phyloP scores from a whole-genome alignment of 2,888 invertebrate species.

The Drosophila paranaensis region DNA sequence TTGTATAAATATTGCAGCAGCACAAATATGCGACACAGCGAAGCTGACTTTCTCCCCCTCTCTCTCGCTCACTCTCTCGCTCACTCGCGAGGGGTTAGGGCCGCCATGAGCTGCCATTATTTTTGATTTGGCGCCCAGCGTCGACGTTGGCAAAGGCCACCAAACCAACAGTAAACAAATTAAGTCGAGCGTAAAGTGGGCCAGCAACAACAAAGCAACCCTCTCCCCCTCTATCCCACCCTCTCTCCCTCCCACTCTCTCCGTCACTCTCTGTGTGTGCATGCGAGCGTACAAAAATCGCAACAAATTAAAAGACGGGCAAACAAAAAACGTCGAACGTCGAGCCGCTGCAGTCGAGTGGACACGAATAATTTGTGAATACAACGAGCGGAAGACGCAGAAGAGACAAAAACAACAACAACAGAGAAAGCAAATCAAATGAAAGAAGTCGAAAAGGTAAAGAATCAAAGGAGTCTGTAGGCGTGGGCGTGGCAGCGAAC shows the following conservation, averaged over 20 bases:
- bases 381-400: not conserved
- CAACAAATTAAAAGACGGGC: slow-evolving; percentile 74
- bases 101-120: slow-evolving; percentile 56
- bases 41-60: not conserved
- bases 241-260: not conserved
- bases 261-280: slow-evolving; percentile 17
- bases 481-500: not conserved
- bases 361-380: slow-evolving; percentile 48
- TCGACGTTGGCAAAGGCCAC: slow-evolving; percentile 56
- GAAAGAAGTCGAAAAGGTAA: slow-evolving; percentile 15
- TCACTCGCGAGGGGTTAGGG: not conserved
- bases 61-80: not conserved
- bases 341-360: slow-evolving; percentile 50
- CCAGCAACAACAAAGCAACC: slow-evolving; percentile 21
- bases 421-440: slow-evolving; percentile 4
- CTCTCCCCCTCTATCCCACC: not conserved
- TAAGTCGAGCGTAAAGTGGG: slow-evolving; percentile 77
- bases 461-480: not conserved
- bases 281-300: slow-evolving; percentile 71
- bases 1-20: slow-evolving; percentile 70
- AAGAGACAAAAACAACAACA: no score
- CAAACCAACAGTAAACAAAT: slow-evolving; percentile 77
- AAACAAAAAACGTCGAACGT: slow-evolving; percentile 54
- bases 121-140: slow-evolving; percentile 72
- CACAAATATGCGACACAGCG: slow-evolving; percentile 64